Base-by-base conservation (phyloP, 1,140 invertebrate species). In the Hycleus phaleratus region DNA sequence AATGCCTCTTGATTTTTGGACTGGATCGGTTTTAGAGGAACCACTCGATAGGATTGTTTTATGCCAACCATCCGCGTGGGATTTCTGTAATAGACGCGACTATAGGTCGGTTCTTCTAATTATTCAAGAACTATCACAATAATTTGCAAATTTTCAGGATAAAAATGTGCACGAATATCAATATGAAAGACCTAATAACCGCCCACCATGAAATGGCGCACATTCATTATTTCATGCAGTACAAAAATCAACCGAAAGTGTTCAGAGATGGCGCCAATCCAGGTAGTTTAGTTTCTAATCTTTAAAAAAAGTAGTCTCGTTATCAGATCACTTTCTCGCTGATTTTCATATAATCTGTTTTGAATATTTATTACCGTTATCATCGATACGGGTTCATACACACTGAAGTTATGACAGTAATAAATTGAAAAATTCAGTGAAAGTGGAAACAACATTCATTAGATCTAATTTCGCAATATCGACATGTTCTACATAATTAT, bases 131-230 rank as follows among this genome's bases (percentile, higher is more conserved):
- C 32, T 39, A 25, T 7, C 7, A 49, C 38, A 7, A 10, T 10
- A 39, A 25, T 49, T 49, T 24, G 24, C 3, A 3, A 49, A 24
- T 24, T 81, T 82, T 60, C 75, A 93, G 95, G 58, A 94, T 98
- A 49, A 98, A 97, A 77, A 92, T 95, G 87, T 98, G 95, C 71
- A 91, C 93, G 0, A 85, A 89, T 56, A 82, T 95, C 2, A 91
- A 84, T 52, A 88, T 91, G 82, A 87, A 88, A 54, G 90, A 95
- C 73, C 76, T 97, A 40, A 83, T 95, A 49, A 95, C 91, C 0
- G 87, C 88, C 26, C 94, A 97, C 70, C 95, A 97, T 68, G 93
- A 96, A 76, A 86, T 94, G 88, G 90, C 90, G 3, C 92, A 95
- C 69, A 87, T 95, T 54, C 86, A 95, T 67, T 96, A 95, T 68